Base-by-base conservation (phyloP, 1,140 invertebrate genomes). In the Homarus americanus region DNA sequence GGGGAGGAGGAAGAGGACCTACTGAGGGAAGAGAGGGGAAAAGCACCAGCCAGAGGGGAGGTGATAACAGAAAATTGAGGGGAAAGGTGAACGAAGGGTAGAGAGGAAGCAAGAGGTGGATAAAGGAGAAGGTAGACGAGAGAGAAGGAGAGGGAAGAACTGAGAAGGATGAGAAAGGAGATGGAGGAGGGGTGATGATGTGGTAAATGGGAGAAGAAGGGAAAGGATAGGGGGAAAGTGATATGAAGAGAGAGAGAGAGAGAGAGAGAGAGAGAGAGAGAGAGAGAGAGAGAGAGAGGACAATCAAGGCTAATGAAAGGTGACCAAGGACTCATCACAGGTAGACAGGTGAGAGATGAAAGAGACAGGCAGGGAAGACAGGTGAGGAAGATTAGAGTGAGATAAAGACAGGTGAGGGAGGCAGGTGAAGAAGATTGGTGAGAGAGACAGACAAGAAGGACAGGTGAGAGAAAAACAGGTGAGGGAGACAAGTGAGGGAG, bases 61-160 rank as follows among this genome's bases (percentile, higher is more conserved):
- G 10, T 5, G 10, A 4, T 2, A n/a, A 34, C 4, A 36, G 17
- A 44, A 20, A 17, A 66, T 28, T 15, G 63, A 63, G 82, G 28
- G 36, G 28, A 0, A n/a, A 40, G 20, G 63, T 20, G 58, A 5
- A n/a, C n/a, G 32, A 38, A 5, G 38, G 34, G 36, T 17, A 40
- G 63, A 69, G 38, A 7, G 34, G 24, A 5, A 28, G 63, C 12
- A 40, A 32, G 75, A 58, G 82, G 82, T 32, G 69, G 44, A 83
- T 69, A 49, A 83, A 83, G 66, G 53, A 36, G 5, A 69, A n/a
- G 82, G 75, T 15, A 41, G 75, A 28, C 0, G 32, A 44, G 58
- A 40, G 82, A 84, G 82, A 69, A 63, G 24, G 44, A 49, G 36
- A 86, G 83, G 53, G 24, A 76, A 41, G n/a, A 36, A 32, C 24